Conservation (phyloP, 37 sponge, comb jelly and placozoan genomes). For the Cliona cf. orientalis region DNA sequence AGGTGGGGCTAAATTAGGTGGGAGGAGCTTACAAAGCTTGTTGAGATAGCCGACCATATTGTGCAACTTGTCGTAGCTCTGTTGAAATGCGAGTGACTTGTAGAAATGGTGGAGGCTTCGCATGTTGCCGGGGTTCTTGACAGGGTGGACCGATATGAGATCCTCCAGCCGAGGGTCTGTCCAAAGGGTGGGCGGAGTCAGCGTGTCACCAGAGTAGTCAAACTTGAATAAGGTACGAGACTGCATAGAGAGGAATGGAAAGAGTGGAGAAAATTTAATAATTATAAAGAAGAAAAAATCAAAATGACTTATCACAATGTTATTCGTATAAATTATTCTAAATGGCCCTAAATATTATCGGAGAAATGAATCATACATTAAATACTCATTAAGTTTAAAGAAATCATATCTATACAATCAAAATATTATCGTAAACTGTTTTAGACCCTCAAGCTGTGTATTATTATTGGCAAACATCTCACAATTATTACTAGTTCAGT, state of each 20-base stretch:
- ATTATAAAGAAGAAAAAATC: too few relatives aligned
- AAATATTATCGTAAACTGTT: too few relatives aligned
- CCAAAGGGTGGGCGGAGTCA: conserved; percentile 55
- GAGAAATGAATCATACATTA: too few relatives aligned
- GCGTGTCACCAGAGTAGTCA: conserved; percentile 30
- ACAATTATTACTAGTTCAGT: too few relatives aligned
- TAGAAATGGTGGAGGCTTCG: conserved; percentile 47
- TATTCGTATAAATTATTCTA: too few relatives aligned
- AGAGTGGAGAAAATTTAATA: too few relatives aligned
- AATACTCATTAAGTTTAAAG: too few relatives aligned
- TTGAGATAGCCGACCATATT: conserved; percentile 24
- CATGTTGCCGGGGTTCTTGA: conserved; percentile 68
- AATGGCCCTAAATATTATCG: too few relatives aligned
- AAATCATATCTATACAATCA: too few relatives aligned
- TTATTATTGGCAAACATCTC: too few relatives aligned
- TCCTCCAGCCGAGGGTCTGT: conserved; percentile 11
- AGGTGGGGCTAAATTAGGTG: conserved; percentile 25
- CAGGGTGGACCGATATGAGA: conserved; percentile 55
- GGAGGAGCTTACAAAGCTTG: conserved; percentile 3
- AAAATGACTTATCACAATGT: too few relatives aligned
- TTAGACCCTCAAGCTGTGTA: too few relatives aligned
- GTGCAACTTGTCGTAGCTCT: not conserved
- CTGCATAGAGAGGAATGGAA: conserved; percentile 5
- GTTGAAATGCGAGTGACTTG: conserved; percentile 30
- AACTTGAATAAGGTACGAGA: conserved; percentile 1